Base-by-base conservation (phyloP, 2,113 vertebrate genomes). In the Ranitomeya variabilis region DNA sequence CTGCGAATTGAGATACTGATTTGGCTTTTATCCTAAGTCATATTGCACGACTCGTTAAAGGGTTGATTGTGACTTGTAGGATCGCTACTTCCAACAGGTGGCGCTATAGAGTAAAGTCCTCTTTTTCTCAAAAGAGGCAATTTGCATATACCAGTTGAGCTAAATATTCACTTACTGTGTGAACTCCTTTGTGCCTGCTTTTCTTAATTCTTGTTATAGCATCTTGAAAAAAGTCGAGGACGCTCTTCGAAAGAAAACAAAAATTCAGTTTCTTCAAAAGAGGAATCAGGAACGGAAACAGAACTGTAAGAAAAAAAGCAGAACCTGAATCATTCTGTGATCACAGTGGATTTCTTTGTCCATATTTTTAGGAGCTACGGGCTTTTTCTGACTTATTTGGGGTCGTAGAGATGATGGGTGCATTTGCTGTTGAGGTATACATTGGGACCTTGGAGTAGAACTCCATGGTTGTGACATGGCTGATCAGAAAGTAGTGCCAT, bases 221-320 rank as follows among this genome's bases (percentile, higher is more conserved):
- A 74, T 84, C 91, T 45, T 80, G 45, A 66, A 94, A 95, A 89
- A 94, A 95, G 7, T 92, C 83, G 0, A 90, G 31, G 19, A 87
- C 69, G 7, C 80, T 60, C 0, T 0, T 0, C 0, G 92, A 85
- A 71, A 93, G 91, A 6, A 94, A 0, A 18, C 4, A 91, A 0
- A 91, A 0, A 0, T 91, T 88, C 88, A 93, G 0, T 89, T 91
- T 93, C 10, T 0, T 59, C 87, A 95, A 0, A 67, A 93, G 0
- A 78, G 94, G 93, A 66, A 0, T 16, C 8, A 92, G 0, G 19
- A 91, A 92, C 69, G 94, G 94, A 21, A 9, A 93, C 9, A 83
- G 7, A 69, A 90, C 94, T 90, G 86, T 62, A 80, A 88, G 7
- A 21, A 90, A 91, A 89, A 85, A 69, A 74, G 16, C 14, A 74